These are phyloP conservation scores for Microctenopoma lineatum DNA, from an alignment of 2,797 vertebrate species.

Conservation along the genomic window DNA sequence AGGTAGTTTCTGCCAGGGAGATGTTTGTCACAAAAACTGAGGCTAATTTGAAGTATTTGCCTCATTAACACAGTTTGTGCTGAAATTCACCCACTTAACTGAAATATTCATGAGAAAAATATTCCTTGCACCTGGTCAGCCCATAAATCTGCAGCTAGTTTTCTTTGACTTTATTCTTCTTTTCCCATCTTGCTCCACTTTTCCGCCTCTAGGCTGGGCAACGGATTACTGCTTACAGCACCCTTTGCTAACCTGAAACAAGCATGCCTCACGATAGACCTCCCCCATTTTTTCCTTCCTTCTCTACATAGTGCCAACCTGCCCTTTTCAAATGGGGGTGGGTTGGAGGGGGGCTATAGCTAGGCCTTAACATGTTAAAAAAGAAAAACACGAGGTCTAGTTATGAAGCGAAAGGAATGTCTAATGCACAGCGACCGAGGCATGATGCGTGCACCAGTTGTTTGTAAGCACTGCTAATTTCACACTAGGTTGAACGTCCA, in stretches of 20 bases:
- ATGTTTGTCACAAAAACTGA: slow-evolving; percentile 13
- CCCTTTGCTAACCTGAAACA: slow-evolving; percentile 69
- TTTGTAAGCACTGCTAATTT: slow-evolving; percentile 74
- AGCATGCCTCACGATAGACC: slow-evolving; percentile 66
- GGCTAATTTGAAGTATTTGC: slow-evolving; percentile 35
- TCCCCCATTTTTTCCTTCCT: slow-evolving; percentile 30
- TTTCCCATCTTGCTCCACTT: slow-evolving; percentile 18
- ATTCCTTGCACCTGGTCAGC: slow-evolving; percentile 29
- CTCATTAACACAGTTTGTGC: slow-evolving; percentile 21
- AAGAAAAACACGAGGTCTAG: slow-evolving; percentile 25
- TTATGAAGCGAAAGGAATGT: slow-evolving; percentile 36
- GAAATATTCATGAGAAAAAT: slow-evolving; percentile 31
- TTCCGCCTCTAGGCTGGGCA: slow-evolving; percentile 48
- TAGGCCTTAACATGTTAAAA: slow-evolving; percentile 61
- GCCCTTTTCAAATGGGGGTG: slow-evolving; percentile 71
- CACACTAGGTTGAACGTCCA: slow-evolving; percentile 50
- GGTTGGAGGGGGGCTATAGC: slow-evolving; percentile 60
- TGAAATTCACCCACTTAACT: slow-evolving; percentile 15
- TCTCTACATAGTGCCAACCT: slow-evolving; percentile 63
- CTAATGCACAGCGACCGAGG: slow-evolving; percentile 37
- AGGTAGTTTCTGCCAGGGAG: neutral
- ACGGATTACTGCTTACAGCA: slow-evolving; percentile 54
- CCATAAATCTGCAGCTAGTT: slow-evolving; percentile 40
- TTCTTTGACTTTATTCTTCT: slow-evolving; percentile 28
- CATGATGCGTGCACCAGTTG: slow-evolving; percentile 56